Evolutionary conservation across 1,140 invertebrate species (phyloP), one percentile per base, ranked within the genome.

Genomic region (Habropoda laboriosa): DNA sequence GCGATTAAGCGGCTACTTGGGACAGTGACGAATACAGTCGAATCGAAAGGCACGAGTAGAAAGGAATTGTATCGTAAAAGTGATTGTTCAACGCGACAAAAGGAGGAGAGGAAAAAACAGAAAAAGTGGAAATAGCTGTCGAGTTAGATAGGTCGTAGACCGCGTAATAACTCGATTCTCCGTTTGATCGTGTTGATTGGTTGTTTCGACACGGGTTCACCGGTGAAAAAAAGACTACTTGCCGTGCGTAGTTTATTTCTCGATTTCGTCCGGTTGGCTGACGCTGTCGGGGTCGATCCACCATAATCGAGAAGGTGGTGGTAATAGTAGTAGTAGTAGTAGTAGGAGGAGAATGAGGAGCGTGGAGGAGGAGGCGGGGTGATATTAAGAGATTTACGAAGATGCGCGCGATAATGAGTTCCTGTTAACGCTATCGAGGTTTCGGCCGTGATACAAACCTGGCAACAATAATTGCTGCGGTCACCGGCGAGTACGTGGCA

Each of bases 1-100:
- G 53, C 87, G 75, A 83, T 81, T 81, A 61, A 47, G 27, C 21
- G 49, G 7, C 51, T n/a, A n/a, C n/a, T n/a, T n/a, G n/a, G 16
- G 10, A 4, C 35, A 24, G 32, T 57, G 27, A 21, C 30, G 18
- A n/a, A 2, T 27, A 18, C 13, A 57, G 55, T 16, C 18, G 30
- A 0, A 10, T 7, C 55, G 27, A 8, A 18, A 4, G 18, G 7
- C n/a, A n/a, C n/a, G n/a, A n/a, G n/a, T n/a, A 55, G 53, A 27
- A 27, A 38, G 58, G 24, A 38, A 27, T 63, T 40, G 24, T 16
- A 13, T 27, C 35, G 13, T 2, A n/a, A 27, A 57, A 57, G 3
- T 30, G n/a, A n/a, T n/a, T n/a, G n/a, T n/a, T n/a, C n/a, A n/a
- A n/a, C n/a, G n/a, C n/a, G n/a, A n/a, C n/a, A n/a, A n/a, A n/a